A percentile compares a stretch with the other conserved stretches of the same genome.
Conservation (phyloP, 2,888 invertebrate species). For the Balanococcus diminutus region DNA sequence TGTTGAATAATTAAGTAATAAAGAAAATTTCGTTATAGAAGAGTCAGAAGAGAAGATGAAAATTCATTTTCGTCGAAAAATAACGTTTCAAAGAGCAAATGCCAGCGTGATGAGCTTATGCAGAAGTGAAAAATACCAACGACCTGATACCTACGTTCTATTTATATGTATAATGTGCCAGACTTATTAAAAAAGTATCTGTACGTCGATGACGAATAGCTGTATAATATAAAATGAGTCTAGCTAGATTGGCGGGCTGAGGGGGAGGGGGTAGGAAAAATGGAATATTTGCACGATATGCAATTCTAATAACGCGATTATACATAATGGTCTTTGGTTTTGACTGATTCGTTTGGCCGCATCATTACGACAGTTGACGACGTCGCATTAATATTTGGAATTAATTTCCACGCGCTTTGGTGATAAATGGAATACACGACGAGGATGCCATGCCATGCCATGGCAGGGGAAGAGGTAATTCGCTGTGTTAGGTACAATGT, state of each 20-base stretch:
- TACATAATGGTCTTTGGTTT: slow-evolving; percentile 23
- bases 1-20: slow-evolving; percentile 26
- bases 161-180: background rate
- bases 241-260: no score
- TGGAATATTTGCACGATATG: slow-evolving; percentile 21
- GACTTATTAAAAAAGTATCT: background rate
- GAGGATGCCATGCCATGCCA: no score
- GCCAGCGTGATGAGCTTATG: no score
- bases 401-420: slow-evolving; percentile 6
- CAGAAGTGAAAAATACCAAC: background rate
- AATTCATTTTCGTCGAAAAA: background rate
- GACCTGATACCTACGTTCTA: background rate
- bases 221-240: background rate
- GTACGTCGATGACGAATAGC: background rate
- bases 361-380: slow-evolving; percentile 31
- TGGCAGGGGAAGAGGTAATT: no score
- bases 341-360: slow-evolving; percentile 23
- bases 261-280: background rate
- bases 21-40: background rate
- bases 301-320: slow-evolving; percentile 31
- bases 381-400: slow-evolving; percentile 1
- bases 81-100: background rate
- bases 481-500: background rate
- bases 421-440: background rate
- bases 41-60: no score